Base-by-base conservation (phyloP, 2,113 vertebrate species). In the Apodemus sylvaticus region DNA sequence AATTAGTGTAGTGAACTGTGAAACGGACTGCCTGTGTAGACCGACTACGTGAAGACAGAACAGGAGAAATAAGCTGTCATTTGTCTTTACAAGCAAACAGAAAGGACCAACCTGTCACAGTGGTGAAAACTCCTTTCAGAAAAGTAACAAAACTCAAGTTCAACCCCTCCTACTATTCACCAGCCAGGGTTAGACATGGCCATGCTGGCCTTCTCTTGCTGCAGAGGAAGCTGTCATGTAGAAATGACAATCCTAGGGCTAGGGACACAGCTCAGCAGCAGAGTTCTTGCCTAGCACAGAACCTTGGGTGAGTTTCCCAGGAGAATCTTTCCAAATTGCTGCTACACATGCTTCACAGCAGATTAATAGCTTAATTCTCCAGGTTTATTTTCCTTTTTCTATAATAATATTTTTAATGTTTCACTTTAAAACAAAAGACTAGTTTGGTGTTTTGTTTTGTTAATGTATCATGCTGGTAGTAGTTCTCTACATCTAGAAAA, bases 111-210 rank as follows among this genome's bases (percentile, higher is more conserved):
- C n/a, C 51, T 64, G 53, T 3, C 24, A 8, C 5, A 20, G 39
- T n/a, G 12, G 64, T 62, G 24, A 95, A 96, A 94, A 90, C 53
- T 71, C 39, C 91, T 24, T 89, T 93, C 39, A 83, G 55, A 81
- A 81, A 83, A 76, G 4, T 51, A 93, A 77, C 66, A 96, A 73
- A 31, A 16, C 29, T 31, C 6, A n/a, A 29, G 19, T 91, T 60
- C 74, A 78, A 87, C 26, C 24, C 39, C 58, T 20, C 16, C 79
- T 79, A 11, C 14, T 93, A 82, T 70, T 92, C 45, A 83, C 26
- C 68, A 94, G 74, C 31, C 12, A 29, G 39, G 12, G 39, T 76
- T 70, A 87, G 19, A 62, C 45, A 7, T 36, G 45, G 68, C 70
- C 34, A 90, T 55, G 82, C 45, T 36, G 83, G 39, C 82, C 17